A percentile compares a stretch with the other conserved stretches of the same genome.
phyloP scores from a whole-genome alignment of 37 sponge, comb jelly and placozoan genomes.

The Chondrosia reniformis region DNA sequence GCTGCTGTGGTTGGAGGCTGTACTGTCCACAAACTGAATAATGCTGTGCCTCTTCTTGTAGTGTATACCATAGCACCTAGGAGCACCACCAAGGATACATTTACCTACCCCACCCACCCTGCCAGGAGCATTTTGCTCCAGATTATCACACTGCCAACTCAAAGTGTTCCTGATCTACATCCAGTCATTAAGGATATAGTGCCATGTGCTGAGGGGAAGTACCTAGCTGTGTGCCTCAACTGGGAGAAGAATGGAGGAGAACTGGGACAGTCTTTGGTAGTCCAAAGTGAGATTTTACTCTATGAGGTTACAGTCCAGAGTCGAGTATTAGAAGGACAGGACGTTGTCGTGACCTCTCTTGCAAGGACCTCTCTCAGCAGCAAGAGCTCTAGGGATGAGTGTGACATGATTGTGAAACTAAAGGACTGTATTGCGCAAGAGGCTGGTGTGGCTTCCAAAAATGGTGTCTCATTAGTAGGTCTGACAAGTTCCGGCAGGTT shows the following conservation, averaged over 20 bases:
- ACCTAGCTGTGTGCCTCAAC: not conserved
- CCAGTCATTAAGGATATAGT: conserved; percentile 4
- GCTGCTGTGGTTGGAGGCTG: conserved; percentile 3
- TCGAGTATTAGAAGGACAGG: no score
- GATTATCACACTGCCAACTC: not conserved
- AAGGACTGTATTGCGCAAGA: no score
- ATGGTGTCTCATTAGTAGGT: no score
- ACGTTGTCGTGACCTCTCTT: no score
- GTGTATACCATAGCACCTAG: not conserved
- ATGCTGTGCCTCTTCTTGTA: not conserved
- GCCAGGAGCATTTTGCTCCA: not conserved
- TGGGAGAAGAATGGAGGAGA: not conserved
- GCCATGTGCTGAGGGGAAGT: conserved; percentile 7
- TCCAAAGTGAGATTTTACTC: not conserved
- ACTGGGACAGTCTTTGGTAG: not conserved
- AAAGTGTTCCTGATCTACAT: not conserved
- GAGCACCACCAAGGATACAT: not conserved
- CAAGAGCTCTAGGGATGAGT: no score
- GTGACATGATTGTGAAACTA: no score
- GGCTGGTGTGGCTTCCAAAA: no score
- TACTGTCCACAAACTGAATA: not conserved
- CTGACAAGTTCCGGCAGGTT: no score
- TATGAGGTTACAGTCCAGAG: no score
- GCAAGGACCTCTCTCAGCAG: no score
- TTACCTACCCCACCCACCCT: not conserved